Conservation (phyloP, 2,888 invertebrate species). For the Meiosimyza platycephala region DNA sequence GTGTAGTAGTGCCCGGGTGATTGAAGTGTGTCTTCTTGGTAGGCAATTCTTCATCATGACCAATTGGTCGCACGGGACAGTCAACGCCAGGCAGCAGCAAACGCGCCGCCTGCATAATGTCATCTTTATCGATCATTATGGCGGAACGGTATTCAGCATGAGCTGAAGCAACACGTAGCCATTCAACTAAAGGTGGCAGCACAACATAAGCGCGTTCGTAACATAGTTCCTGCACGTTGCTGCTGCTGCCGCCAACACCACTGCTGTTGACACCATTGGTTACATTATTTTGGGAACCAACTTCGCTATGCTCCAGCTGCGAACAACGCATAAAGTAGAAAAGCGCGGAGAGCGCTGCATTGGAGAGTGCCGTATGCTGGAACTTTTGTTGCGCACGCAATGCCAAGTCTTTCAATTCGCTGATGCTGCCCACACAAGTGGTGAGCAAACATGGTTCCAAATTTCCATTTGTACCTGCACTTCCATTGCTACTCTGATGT, state of each 20-base stretch:
- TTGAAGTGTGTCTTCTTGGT: conserved; percentile 58
- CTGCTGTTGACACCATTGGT: conserved; percentile 56
- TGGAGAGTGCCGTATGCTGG: conserved; percentile 69
- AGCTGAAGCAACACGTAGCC: conserved; percentile 85
- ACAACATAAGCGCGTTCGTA: conserved; percentile 90
- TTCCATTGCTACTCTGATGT: conserved; percentile 47
- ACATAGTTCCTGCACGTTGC: conserved; percentile 77
- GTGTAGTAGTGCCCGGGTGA: conserved; percentile 50
- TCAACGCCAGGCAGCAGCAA: conserved; percentile 88
- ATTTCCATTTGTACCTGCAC: conserved; percentile 63
- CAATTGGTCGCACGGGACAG: conserved; percentile 84
- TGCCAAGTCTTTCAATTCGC: conserved; percentile 81
- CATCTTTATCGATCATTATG: conserved; percentile 83
- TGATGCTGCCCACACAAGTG: conserved; percentile 87
- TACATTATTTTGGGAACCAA: conserved; percentile 53
- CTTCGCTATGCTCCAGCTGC: conserved; percentile 79
- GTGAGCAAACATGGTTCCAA: conserved; percentile 81
- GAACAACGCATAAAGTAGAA: conserved; percentile 95
- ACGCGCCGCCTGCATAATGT: conserved; percentile 88
- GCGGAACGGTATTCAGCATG: conserved; percentile 86
- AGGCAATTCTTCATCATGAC: conserved; percentile 70
- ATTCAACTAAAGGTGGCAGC: conserved; percentile 89
- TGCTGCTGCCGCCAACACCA: conserved; percentile 57
- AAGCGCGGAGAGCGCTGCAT: conserved; percentile 80
- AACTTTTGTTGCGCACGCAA: conserved; percentile 71